These are phyloP conservation scores for Sebastes diaconus DNA, from an alignment of 2,797 vertebrate species.

Conservation along the genomic window DNA sequence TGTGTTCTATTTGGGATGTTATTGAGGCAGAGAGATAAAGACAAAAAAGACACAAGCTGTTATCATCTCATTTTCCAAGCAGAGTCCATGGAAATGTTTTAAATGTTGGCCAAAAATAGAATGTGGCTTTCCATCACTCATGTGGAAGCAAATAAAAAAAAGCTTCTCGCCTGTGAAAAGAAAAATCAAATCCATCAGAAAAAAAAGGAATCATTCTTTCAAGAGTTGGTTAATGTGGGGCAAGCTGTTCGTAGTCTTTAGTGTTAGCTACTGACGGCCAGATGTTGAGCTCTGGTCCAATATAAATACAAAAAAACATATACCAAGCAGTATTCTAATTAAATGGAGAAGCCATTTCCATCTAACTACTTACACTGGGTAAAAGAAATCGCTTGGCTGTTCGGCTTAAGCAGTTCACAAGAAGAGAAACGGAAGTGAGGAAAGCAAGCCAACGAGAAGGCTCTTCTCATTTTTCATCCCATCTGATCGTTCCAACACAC, in stretches of 20 bases:
- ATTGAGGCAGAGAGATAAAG: background rate
- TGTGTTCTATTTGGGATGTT: background rate
- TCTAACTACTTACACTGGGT: background rate
- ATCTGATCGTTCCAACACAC: too few species aligned
- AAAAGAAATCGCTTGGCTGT: accelerated
- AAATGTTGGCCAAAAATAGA: background rate
- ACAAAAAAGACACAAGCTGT: background rate
- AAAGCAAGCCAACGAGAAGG: too few species aligned
- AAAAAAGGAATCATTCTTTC: background rate
- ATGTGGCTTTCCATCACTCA: background rate
- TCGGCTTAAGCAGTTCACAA: too few species aligned
- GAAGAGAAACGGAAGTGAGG: too few species aligned
- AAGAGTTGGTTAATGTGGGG: background rate
- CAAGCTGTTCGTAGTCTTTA: background rate
- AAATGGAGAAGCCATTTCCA: background rate
- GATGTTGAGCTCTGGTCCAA: background rate
- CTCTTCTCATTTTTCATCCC: too few species aligned
- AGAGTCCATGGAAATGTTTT: background rate
- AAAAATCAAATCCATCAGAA: background rate
- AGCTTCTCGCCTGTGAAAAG: background rate
- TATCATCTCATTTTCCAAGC: background rate
- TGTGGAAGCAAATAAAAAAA: background rate
- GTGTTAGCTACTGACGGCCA: background rate
- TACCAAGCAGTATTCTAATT: background rate
- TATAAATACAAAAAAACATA: background rate